A percentile compares a stretch with the other conserved stretches of the same genome.
Conservation (phyloP, 2,113 vertebrate genomes). For the Nestor notabilis region DNA sequence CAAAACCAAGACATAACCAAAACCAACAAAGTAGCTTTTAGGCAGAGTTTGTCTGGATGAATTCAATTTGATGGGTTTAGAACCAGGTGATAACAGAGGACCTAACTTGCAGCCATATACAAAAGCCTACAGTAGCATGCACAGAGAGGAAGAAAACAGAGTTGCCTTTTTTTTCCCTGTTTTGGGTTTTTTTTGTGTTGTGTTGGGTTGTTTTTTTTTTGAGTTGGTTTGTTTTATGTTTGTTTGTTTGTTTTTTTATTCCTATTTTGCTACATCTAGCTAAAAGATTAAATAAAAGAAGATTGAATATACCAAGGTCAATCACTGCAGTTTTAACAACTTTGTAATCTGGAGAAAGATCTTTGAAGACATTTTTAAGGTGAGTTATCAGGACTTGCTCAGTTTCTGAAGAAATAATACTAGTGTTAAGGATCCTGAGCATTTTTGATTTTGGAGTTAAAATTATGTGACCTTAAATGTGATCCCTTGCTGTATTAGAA, state of each 20-base stretch:
- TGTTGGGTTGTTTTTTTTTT: too few species aligned
- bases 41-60: neutral
- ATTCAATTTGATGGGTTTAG: neutral
- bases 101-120: neutral
- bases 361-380: neutral
- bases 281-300: neutral
- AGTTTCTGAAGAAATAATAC: neutral
- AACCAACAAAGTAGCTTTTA: neutral
- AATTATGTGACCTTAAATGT: neutral
- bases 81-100: neutral
- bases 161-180: neutral
- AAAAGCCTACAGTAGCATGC: neutral
- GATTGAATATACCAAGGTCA: neutral
- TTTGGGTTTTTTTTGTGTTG: neutral
- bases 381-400: neutral
- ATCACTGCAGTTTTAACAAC: neutral
- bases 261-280: neutral
- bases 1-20: neutral
- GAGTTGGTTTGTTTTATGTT: neutral
- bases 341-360: neutral
- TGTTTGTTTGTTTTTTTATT: neutral
- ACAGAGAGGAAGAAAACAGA: neutral
- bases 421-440: neutral
- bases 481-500: neutral
- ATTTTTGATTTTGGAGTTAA: neutral